phyloP scores from a whole-genome alignment of 2,113 vertebrate species.

The human region GRCh38 chr5:136109001-136109500 shows the following conservation, averaged over 20 bases:
- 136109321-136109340: neutral
- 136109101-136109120: neutral
- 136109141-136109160: neutral
- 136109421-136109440: neutral
- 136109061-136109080: neutral
- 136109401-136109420: neutral
- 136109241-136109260: neutral
- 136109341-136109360: neutral
- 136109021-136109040: neutral
- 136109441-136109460: neutral
- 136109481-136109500: neutral
- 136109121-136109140: neutral
- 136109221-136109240: neutral
- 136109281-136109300: too few relatives aligned
- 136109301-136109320: neutral
- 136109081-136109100: neutral
- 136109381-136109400: neutral
- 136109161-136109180: neutral
- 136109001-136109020: neutral
- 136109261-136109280: neutral
- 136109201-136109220: neutral
- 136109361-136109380: neutral
- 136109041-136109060: rapidly evolving
- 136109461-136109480: neutral
- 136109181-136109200: neutral